Base-by-base conservation (phyloP, 2,797 vertebrate genomes). In the Loriculus beryllinus region DNA sequence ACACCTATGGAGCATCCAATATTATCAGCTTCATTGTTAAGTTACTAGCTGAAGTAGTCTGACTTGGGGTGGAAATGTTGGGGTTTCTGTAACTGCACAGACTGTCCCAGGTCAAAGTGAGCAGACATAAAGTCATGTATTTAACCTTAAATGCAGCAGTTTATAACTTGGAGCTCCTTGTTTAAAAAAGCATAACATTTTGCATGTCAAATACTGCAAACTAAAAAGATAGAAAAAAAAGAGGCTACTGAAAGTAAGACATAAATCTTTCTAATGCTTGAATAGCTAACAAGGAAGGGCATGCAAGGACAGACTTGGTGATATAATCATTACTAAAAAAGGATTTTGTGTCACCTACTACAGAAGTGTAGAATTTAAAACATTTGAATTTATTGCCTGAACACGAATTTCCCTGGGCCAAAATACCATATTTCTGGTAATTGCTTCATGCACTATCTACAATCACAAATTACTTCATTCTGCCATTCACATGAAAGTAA, bases 381-480 rank as follows among this genome's bases (percentile, higher is more conserved):
- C 67, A 88, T 94, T 91, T 84, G 33, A 77, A 92, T 92, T 93
- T 93, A 72, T 65, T 96, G 94, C 86, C 88, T 85, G 79, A 93
- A 93, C 89, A 93, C 0, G 86, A 93, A 96, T 95, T 95, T 96
- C 95, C 94, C 92, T 94, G 88, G 91, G 91, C 89, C 87, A 95
- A 90, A 95, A 84, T 93, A 91, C 94, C 93, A 45, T 68, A 74
- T 95, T 95, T 91, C 93, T 95, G 57, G 54, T 96, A 95, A 91
- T 88, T 95, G 89, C 80, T 92, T 81, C 80, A 95, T 84, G 81
- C 82, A 84, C 88, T 94, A 92, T 84, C 89, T 96, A 77, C 56
- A 86, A 67, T 96, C 96, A 96, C 80, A 91, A 86, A 75, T 93
- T 92, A 95, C 86, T 92, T 92, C 93, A 88, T 72, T 80, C 88